Percentiles rank a stretch among this genome's conserved stretches.
phyloP scores from a whole-genome alignment of 2,888 invertebrate genomes.

The Epistrophe grossulariae region DNA sequence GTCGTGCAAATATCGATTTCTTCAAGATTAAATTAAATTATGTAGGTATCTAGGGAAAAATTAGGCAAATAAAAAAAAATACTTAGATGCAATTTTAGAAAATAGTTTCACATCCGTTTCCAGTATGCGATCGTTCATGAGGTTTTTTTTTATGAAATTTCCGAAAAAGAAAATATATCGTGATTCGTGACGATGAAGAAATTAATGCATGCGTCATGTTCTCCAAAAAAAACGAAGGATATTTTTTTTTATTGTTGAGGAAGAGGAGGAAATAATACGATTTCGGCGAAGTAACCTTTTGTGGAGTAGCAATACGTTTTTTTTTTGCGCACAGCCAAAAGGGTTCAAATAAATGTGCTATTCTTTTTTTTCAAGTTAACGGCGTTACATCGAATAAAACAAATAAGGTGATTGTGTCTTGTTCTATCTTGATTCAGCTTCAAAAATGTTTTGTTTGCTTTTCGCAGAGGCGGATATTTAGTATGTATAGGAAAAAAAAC shows the following conservation, averaged over 20 bases:
- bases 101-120: conserved; percentile 50
- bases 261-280: conserved; percentile 55
- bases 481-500: conserved; percentile 42
- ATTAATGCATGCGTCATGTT: conserved; percentile 71
- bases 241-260: conserved; percentile 42
- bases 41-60: background rate
- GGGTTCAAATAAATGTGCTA: conserved; percentile 53
- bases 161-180: conserved; percentile 50
- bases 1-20: conserved; percentile 22
- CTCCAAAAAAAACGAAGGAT: conserved; percentile 68
- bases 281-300: conserved; percentile 48
- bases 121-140: conserved; percentile 60
- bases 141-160: conserved; percentile 61
- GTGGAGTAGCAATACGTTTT: conserved; percentile 44
- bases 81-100: background rate
- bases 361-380: conserved; percentile 30
- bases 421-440: conserved; percentile 75
- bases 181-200: conserved; percentile 65
- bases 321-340: conserved; percentile 64
- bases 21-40: background rate
- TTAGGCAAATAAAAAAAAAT: background rate
- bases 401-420: conserved; percentile 76
- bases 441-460: conserved; percentile 28
- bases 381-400: conserved; percentile 63
- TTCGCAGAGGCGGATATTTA: conserved; percentile 56